Base-by-base conservation (phyloP, 2,113 vertebrate species). In the Tonatia bakeri region DNA sequence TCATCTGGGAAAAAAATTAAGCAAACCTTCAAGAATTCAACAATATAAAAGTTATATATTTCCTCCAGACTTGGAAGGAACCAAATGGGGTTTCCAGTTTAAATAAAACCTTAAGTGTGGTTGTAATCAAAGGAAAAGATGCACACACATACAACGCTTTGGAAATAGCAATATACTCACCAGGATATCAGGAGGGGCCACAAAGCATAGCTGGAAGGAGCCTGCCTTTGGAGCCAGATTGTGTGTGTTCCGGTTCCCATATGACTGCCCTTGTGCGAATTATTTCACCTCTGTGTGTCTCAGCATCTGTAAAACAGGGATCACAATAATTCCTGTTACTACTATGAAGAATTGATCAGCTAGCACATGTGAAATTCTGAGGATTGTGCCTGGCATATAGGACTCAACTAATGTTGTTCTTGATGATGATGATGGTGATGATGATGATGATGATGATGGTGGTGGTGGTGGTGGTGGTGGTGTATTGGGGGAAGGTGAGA, bases 21-120 rank as follows among this genome's bases (percentile, higher is more conserved):
- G 4, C n/a, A 87, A 73, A 70, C 5, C n/a, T 45, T 89, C 79
- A 82, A 79, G 81, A 56, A 86, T 82, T 95, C 45, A 87, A 64
- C 28, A 87, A 47, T 61, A 65, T 76, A 93, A 91, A 83, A 69
- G 75, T 94, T 90, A 31, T n/a, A n/a, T 94, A 90, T 90, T 72
- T 89, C 50, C 38, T 20, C 69, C 36, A 75, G 64, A 80, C 11
- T 84, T 93, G 43, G 64, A 81, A 93, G 65, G 72, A 87, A 93
- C 87, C 82, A 90, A 91, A 72, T 31, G 28, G 52, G 65, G 22
- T 16, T 85, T 92, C 65, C 59, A 43, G 38, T 67, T 95, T 84
- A 94, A 96, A 61, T 12, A 93, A 96, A 94, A 82, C 76, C 54
- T 87, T 56, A n/a, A 80, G 28, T 69, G 43, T 65, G 8, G 38